Evolutionary conservation across 2,113 vertebrate species (phyloP), one percentile per base, ranked within the genome.

Genomic region (Ptychochromis oligacanthus): DNA sequence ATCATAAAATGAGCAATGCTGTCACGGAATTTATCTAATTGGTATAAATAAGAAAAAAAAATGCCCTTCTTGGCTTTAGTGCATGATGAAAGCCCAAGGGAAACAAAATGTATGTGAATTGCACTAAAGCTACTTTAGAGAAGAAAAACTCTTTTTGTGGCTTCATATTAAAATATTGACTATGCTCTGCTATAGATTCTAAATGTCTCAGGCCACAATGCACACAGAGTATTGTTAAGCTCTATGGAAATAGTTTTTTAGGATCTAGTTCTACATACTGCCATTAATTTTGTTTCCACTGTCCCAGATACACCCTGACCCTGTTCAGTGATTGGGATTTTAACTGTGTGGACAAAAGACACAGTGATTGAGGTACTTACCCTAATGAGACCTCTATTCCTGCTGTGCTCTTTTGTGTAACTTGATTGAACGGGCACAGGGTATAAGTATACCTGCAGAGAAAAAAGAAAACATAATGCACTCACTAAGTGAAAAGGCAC

Each of bases 321-420:
- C 55, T 40, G 28, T 64, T 52, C n/a, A 77, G 17, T 61, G 54
- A 83, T 57, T 52, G 20, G 57, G 61, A 72, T 77, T 81, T 67
- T 80, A 61, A 85, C 46, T 31, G 11, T 56, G 31, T 72, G 74
- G 28, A 85, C 75, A 77, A 83, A 87, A 75, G 24, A 78, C 46
- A 62, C 62, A 22, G 6, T 79, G 62, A 90, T 64, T 82, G 82
- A 93, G 64, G 87, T 79, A 92, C 94, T 95, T 88, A 95, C 94
- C 95, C 94, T 85, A 95, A 91, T 77, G 91, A 93, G 40, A 95
- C 92, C 88, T 94, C 91, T 52, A 87, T 87, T 89, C 94, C 95
- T 57, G 82, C 46, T 2, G 87, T 82, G 87, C 86, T 93, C 93
- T 91, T 92, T 20, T 95, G 94, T 43, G 94, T 94, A 74, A 95